phyloP scores from a whole-genome alignment of 2,113 vertebrate species.

The Barbus barbus region DNA sequence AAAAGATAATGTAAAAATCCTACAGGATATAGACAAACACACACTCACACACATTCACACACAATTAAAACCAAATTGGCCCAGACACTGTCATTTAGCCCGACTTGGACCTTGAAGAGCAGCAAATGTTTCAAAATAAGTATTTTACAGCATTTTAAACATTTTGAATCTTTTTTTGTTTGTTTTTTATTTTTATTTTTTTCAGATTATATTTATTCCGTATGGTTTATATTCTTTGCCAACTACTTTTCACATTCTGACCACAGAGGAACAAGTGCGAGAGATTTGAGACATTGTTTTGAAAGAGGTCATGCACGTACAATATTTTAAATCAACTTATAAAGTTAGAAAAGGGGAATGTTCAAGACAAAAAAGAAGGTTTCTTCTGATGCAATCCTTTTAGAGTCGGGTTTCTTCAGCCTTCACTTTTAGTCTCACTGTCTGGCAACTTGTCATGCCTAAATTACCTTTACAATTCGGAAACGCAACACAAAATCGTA shows the following conservation, averaged over 20 bases:
- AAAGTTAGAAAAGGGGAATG: conserved; percentile 75
- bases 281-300: conserved; percentile 65
- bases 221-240: conserved; percentile 73
- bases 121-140: conserved; percentile 74
- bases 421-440: conserved; percentile 54
- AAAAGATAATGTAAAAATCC: conserved; percentile 34
- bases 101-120: conserved; percentile 63
- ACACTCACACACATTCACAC: not conserved
- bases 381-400: conserved; percentile 53
- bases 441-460: conserved; percentile 73
- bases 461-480: conserved; percentile 73
- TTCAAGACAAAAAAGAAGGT: conserved; percentile 69
- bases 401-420: conserved; percentile 56
- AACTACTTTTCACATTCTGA: conserved; percentile 80
- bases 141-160: conserved; percentile 77
- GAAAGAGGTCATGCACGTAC: conserved; percentile 78
- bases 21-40: conserved; percentile 31
- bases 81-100: conserved; percentile 57
- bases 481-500: conserved; percentile 75
- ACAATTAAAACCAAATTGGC: conserved; percentile 62
- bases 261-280: conserved; percentile 79
- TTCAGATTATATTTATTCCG: conserved; percentile 76
- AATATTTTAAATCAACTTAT: conserved; percentile 71
- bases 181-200: conserved; percentile 67
- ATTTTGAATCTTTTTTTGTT: conserved; percentile 56